A percentile compares a stretch with the other conserved stretches of the same genome.
Evolutionary conservation across 2,797 vertebrate species (phyloP).

Genomic region (Naso thynnoides): DNA sequence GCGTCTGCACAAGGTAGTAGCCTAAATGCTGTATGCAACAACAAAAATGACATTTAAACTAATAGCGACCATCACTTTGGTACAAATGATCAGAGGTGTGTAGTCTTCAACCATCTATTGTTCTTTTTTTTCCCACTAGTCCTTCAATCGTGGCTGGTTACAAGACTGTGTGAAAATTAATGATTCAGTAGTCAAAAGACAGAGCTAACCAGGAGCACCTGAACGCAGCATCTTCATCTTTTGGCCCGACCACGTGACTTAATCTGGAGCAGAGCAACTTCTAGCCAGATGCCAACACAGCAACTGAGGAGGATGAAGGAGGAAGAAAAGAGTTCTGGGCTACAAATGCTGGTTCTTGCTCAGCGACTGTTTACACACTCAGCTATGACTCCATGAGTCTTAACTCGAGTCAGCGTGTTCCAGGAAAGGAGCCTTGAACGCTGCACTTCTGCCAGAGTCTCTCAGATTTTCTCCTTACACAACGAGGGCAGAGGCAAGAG

Average conservation of each 20-base stretch:
- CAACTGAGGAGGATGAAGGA: conserved; percentile 28
- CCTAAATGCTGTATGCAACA: neutral
- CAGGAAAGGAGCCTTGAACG: neutral
- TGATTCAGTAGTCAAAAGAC: accelerated
- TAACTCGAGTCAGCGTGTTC: neutral
- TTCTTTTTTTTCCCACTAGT: neutral
- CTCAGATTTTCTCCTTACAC: neutral
- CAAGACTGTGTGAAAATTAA: neutral
- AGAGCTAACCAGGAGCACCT: neutral
- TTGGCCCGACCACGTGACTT: conserved; percentile 67
- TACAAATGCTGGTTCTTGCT: neutral
- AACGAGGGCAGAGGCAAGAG: neutral
- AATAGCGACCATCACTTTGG: neutral
- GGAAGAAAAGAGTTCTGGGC: neutral
- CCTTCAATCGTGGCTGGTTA: neutral
- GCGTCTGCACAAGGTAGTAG: neutral
- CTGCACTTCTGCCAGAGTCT: neutral
- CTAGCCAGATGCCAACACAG: conserved; percentile 74
- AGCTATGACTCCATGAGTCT: neutral
- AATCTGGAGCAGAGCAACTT: conserved; percentile 39
- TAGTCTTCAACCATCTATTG: neutral
- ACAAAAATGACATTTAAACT: neutral
- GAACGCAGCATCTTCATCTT: conserved; percentile 56
- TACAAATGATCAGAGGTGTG: neutral
- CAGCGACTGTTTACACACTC: neutral